A percentile compares a stretch with the other conserved stretches of the same genome.
Evolutionary conservation across 1,140 invertebrate genomes (phyloP).

Genomic region (Aphelinus certus): DNA sequence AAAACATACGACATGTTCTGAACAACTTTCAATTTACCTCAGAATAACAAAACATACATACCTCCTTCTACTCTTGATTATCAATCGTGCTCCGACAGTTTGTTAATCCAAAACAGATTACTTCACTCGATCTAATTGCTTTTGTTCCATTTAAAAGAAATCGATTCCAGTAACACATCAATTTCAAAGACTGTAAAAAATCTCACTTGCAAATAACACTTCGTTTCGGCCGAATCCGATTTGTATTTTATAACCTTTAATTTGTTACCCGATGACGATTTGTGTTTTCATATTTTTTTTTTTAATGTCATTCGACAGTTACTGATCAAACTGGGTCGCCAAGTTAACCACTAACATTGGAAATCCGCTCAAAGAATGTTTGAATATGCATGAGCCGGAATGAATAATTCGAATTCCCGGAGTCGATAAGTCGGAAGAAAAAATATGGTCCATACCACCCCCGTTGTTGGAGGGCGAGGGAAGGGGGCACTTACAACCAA

Average conservation of each 20-base stretch:
- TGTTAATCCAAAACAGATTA: too few relatives aligned
- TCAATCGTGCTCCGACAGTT: too few relatives aligned
- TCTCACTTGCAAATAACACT: not conserved
- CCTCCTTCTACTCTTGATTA: too few relatives aligned
- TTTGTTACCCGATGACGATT: conserved; percentile 3
- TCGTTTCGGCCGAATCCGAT: not conserved
- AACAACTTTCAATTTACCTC: too few relatives aligned
- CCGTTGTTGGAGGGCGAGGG: too few relatives aligned
- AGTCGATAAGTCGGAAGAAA: conserved; percentile 32
- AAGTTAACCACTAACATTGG: not conserved
- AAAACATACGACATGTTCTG: too few relatives aligned
- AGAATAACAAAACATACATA: too few relatives aligned
- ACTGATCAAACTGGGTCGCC: conserved; percentile 24
- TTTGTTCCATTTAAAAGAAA: too few relatives aligned
- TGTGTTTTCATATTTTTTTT: conserved; percentile 5
- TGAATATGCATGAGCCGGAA: conserved; percentile 30
- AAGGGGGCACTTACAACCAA: too few relatives aligned
- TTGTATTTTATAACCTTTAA: conserved; percentile 23
- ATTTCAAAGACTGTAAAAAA: too few relatives aligned
- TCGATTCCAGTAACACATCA: too few relatives aligned
- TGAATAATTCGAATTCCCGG: conserved; percentile 20
- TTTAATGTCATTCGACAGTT: conserved; percentile 25
- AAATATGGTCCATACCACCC: conserved; percentile 15
- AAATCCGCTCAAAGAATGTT: conserved; percentile 25
- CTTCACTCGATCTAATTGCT: too few relatives aligned